Evolutionary conservation across 2,113 vertebrate species (phyloP).

Genomic region (Oryctolagus cuniculus): DNA sequence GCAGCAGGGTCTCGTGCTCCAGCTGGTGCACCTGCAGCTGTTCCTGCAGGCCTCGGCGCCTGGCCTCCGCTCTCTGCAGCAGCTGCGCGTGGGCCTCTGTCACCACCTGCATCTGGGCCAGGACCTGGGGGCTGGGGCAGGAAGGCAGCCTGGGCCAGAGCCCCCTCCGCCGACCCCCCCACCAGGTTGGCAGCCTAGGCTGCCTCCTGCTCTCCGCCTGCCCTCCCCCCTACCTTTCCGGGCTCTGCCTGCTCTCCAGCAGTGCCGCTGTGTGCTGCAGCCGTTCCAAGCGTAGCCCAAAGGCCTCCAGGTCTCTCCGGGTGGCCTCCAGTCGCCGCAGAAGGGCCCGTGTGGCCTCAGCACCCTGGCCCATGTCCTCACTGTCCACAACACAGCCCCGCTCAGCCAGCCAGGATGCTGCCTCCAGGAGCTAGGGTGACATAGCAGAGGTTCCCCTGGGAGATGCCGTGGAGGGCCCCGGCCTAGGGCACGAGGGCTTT

Average conservation of each 20-base stretch:
- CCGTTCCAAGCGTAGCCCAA: constrained; percentile 83
- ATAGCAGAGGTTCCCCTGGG: neutral
- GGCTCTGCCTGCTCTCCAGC: constrained; percentile 87
- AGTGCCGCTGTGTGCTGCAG: constrained; percentile 87
- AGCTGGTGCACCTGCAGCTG: constrained; percentile 91
- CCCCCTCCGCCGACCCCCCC: neutral
- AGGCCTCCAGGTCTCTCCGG: constrained; percentile 90
- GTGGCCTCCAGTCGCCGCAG: constrained; percentile 90
- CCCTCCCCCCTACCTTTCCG: constrained; percentile 88
- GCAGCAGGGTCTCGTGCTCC: constrained; percentile 90
- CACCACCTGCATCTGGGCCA: constrained; percentile 86
- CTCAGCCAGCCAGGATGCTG: constrained; percentile 92
- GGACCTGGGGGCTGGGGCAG: constrained; percentile 79
- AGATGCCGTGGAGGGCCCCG: no score
- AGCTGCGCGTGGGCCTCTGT: constrained; percentile 86
- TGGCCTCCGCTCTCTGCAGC: constrained; percentile 84
- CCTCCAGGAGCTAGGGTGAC: constrained; percentile 90
- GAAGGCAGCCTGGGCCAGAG: constrained; percentile 63
- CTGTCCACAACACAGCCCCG: constrained; percentile 86
- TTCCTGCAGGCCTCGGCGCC: constrained; percentile 86
- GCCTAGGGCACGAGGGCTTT: neutral
- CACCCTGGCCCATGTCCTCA: constrained; percentile 90
- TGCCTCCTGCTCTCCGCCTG: neutral
- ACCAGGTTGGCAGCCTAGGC: rapidly evolving
- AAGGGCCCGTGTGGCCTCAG: constrained; percentile 89